Evolutionary conservation across 2,797 vertebrate species (phyloP).

Genomic region (Atherinosoma microstoma): DNA sequence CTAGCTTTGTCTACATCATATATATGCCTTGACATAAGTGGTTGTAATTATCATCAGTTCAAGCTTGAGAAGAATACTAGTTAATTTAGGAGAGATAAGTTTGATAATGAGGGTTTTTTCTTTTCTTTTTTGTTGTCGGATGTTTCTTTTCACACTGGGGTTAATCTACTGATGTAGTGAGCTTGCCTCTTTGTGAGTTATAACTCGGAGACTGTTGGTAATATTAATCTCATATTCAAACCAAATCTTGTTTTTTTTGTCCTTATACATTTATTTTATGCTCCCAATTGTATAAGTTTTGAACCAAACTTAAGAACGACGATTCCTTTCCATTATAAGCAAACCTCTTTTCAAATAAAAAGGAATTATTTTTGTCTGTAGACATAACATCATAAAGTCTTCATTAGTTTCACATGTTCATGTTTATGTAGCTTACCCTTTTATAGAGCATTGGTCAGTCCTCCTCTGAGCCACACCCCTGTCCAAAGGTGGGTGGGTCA

Average conservation of each 20-base stretch:
- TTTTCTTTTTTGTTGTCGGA: background rate
- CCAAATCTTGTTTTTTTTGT: background rate
- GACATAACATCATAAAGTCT: background rate
- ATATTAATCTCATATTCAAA: background rate
- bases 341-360: background rate
- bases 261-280: background rate
- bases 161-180: background rate
- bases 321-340: background rate
- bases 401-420: background rate
- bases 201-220: background rate
- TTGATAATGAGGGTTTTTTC: constrained; percentile 11
- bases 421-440: constrained; percentile 11
- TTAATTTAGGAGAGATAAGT: constrained; percentile 22
- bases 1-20: constrained; percentile 24
- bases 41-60: constrained; percentile 26
- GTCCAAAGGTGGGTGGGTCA: constrained; percentile 65
- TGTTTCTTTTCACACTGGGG: background rate
- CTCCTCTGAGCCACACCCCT: constrained; percentile 61
- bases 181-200: background rate
- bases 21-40: background rate
- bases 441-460: constrained; percentile 59
- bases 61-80: constrained; percentile 7
- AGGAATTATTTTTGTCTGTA: background rate
- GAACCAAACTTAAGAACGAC: background rate
- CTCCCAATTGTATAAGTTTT: background rate